These are phyloP conservation scores for Paraplagusia blochii DNA, from an alignment of 2,113 vertebrate species.

Conservation along the genomic window DNA sequence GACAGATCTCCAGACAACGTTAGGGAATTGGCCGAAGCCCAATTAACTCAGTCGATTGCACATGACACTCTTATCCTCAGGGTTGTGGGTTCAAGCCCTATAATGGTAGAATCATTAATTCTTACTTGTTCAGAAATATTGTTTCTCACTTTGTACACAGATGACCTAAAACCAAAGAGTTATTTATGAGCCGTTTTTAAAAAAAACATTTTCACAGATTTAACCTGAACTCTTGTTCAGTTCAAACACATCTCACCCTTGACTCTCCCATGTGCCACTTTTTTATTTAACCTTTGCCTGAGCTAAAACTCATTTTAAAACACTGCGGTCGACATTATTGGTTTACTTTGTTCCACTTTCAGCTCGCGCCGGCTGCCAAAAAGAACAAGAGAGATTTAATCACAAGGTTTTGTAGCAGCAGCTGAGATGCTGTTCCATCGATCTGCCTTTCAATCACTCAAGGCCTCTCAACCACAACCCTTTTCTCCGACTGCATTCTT, in stretches of 20 bases:
- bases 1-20: too few relatives aligned
- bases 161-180: too few relatives aligned
- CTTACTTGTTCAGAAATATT: too few relatives aligned
- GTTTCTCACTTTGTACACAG: too few relatives aligned
- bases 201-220: background rate
- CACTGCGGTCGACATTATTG: background rate
- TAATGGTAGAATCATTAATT: too few relatives aligned
- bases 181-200: too few relatives aligned
- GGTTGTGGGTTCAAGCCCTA: too few relatives aligned
- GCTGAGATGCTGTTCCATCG: constrained; percentile 14
- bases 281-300: too few relatives aligned
- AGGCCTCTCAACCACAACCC: constrained; percentile 18
- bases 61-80: too few relatives aligned
- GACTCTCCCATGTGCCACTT: background rate
- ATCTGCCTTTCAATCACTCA: too few relatives aligned
- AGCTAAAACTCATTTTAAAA: constrained; percentile 1
- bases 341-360: constrained; percentile 8
- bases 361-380: constrained; percentile 1
- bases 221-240: background rate
- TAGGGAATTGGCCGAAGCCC: too few relatives aligned
- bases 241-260: background rate
- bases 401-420: background rate
- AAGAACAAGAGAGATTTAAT: background rate
- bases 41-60: too few relatives aligned
- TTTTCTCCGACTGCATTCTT: constrained; percentile 2